These are phyloP conservation scores for Lophura nycthemera DNA, from an alignment of 2,113 vertebrate genomes.

Conservation along the genomic window DNA sequence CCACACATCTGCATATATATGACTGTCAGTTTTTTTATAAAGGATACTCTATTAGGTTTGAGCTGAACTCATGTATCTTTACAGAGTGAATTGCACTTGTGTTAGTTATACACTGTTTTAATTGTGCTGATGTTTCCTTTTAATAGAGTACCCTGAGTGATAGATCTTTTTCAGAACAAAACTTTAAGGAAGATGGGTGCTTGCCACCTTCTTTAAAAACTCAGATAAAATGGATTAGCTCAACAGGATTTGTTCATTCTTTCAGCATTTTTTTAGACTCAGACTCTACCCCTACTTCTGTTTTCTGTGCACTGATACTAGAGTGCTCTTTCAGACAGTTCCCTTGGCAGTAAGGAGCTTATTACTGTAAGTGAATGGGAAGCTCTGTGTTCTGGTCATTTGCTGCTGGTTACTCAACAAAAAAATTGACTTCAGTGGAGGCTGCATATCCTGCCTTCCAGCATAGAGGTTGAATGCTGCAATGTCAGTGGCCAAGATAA, in stretches of 20 bases:
- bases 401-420: constrained; percentile 42
- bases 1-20: neutral
- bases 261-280: too few species aligned
- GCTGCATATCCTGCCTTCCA: constrained; percentile 13
- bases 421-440: constrained; percentile 30
- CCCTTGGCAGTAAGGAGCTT: neutral
- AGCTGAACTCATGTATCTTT: neutral
- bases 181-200: neutral
- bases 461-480: constrained; percentile 45
- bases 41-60: neutral
- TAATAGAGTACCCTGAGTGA: neutral
- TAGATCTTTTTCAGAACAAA: neutral
- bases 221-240: too few species aligned
- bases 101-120: neutral
- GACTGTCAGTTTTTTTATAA: neutral
- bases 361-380: constrained; percentile 31
- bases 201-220: too few species aligned
- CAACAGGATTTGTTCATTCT: too few species aligned
- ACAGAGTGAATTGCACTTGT: neutral
- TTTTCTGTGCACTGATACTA: neutral
- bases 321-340: neutral
- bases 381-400: constrained; percentile 3
- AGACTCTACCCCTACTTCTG: rapidly evolving
- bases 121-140: neutral
- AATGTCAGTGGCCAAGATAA: constrained; percentile 43